Conservation (phyloP, 1,140 invertebrate genomes). For the Drosophila bocki region DNA sequence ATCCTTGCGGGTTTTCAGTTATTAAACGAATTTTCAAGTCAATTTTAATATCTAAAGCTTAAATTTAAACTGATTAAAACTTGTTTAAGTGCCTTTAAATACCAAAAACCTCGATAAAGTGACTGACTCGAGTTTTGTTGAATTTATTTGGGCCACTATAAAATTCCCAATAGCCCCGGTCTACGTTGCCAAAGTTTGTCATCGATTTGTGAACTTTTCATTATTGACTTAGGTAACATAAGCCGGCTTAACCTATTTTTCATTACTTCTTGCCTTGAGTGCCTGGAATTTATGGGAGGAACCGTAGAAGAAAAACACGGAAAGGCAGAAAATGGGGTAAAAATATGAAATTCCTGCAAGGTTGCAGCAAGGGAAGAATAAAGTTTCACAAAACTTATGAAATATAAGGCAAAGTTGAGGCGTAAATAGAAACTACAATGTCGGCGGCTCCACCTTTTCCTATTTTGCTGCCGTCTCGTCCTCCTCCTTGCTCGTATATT, state of each 20-base stretch:
- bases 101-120: background rate
- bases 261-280: constrained; percentile 39
- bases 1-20: background rate
- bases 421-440: constrained; percentile 68
- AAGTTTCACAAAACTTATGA: constrained; percentile 63
- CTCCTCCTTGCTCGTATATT: background rate
- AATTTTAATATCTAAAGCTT: no score
- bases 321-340: constrained; percentile 9
- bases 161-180: background rate
- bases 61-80: background rate
- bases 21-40: background rate
- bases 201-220: constrained; percentile 47
- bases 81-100: background rate
- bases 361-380: constrained; percentile 35
- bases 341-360: constrained; percentile 45
- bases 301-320: background rate
- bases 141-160: constrained; percentile 18
- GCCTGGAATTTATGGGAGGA: constrained; percentile 37
- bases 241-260: constrained; percentile 43
- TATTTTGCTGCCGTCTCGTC: background rate
- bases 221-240: constrained; percentile 42
- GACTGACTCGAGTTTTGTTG: background rate
- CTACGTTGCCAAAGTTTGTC: constrained; percentile 17
- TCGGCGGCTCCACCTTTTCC: constrained; percentile 14
- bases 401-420: constrained; percentile 63